phyloP scores from a whole-genome alignment of 2,797 vertebrate genomes.

The Agapornis canus region DNA sequence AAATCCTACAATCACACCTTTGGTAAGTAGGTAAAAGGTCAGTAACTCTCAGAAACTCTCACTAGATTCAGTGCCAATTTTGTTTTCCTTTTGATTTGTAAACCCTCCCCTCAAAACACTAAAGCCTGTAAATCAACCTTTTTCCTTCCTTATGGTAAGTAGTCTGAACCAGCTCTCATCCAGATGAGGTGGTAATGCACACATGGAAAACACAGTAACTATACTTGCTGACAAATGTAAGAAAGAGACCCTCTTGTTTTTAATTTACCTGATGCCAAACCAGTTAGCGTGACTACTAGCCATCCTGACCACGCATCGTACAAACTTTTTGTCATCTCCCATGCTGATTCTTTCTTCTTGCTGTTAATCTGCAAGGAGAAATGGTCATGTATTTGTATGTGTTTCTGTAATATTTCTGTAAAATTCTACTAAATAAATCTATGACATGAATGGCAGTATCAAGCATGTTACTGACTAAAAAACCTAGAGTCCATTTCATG shows the following conservation, averaged over 20 bases:
- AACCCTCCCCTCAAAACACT: neutral
- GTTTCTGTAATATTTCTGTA: neutral
- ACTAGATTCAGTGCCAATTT: neutral
- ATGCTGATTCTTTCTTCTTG: constrained; percentile 97
- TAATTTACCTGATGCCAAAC: constrained; percentile 92
- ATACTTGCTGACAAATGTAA: neutral
- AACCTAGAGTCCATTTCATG: neutral
- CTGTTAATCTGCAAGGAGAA: constrained; percentile 91
- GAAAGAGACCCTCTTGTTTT: neutral
- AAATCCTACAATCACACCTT: neutral
- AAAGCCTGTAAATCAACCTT: neutral
- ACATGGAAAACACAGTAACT: neutral
- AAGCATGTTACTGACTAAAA: neutral
- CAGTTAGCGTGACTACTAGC: constrained; percentile 96
- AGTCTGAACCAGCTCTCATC: neutral
- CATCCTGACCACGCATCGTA: constrained; percentile 98
- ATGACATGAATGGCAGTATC: neutral
- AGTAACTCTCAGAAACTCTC: neutral
- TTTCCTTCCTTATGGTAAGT: neutral
- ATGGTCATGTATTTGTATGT: neutral
- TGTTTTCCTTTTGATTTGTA: neutral
- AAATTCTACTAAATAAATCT: neutral
- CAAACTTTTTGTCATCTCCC: constrained; percentile 97
- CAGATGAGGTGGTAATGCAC: neutral
- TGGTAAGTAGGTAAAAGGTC: neutral